phyloP scores from a whole-genome alignment of 2,888 invertebrate genomes.

The Vannuccia rotundouncinata region DNA sequence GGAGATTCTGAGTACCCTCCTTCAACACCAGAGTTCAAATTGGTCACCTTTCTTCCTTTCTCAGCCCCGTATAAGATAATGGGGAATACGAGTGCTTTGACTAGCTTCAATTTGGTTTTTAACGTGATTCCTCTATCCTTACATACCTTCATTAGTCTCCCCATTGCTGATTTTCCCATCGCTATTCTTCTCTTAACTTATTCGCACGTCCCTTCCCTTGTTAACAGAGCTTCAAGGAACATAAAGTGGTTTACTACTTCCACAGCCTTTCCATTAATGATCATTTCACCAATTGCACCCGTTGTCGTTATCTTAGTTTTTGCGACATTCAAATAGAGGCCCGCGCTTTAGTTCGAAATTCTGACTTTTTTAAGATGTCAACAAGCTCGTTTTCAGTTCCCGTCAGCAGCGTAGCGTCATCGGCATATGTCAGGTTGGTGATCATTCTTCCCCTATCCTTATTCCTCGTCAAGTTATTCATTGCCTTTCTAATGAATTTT shows the following conservation, averaged over 20 bases:
- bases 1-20: too few species aligned
- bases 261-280: not conserved
- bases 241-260: not conserved
- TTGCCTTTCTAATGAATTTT: not conserved
- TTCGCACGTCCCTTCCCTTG: not conserved
- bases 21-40: not conserved
- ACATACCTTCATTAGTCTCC: not conserved
- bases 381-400: not conserved
- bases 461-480: not conserved
- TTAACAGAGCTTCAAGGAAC: not conserved
- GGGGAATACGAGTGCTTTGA: not conserved
- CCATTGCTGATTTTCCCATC: not conserved
- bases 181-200: not conserved
- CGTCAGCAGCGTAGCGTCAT: not conserved
- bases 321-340: not conserved
- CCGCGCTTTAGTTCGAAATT: not conserved
- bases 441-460: not conserved
- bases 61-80: not conserved
- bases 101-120: not conserved
- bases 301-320: slow-evolving; percentile 1
- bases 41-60: not conserved
- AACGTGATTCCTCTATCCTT: not conserved
- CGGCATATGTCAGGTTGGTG: not conserved
- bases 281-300: not conserved
- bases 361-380: not conserved